Percentiles rank a stretch among this genome's conserved stretches.
phyloP scores from a whole-genome alignment of 2,113 vertebrate genomes.

The Xenotilapia leptura region DNA sequence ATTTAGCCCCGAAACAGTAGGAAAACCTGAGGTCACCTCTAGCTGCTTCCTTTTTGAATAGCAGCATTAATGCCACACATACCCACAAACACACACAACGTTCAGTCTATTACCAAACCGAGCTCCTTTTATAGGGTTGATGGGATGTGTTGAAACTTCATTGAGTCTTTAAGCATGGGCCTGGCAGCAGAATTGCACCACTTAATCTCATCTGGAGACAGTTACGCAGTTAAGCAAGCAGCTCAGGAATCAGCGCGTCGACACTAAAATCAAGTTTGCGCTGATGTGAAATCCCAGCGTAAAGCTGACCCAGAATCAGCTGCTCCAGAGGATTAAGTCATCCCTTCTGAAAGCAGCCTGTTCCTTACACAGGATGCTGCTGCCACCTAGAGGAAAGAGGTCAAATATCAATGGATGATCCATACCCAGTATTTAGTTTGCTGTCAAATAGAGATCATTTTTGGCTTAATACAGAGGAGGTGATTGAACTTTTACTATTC shows the following conservation, averaged over 20 bases:
- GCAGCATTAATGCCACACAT: neutral
- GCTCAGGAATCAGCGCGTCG: neutral
- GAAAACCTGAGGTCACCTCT: neutral
- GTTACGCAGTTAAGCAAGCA: neutral
- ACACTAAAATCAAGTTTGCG: neutral
- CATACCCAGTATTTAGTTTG: accelerated
- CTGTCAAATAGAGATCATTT: neutral
- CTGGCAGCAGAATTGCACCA: neutral
- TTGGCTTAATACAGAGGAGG: neutral
- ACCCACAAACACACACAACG: accelerated
- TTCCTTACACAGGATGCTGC: neutral
- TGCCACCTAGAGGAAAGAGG: conserved; percentile 20
- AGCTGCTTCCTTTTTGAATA: neutral
- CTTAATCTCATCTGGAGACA: neutral
- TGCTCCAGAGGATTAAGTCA: no score
- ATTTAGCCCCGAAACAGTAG: neutral
- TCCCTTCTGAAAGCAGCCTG: neutral
- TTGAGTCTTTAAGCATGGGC: neutral
- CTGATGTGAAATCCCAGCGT: neutral
- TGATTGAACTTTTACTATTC: neutral
- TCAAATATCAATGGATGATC: neutral
- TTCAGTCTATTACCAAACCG: neutral
- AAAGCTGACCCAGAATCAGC: neutral
- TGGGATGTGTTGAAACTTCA: neutral
- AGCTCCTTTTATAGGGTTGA: neutral